phyloP scores from a whole-genome alignment of 2,797 vertebrate species.

The Hemitrygon akajei region DNA sequence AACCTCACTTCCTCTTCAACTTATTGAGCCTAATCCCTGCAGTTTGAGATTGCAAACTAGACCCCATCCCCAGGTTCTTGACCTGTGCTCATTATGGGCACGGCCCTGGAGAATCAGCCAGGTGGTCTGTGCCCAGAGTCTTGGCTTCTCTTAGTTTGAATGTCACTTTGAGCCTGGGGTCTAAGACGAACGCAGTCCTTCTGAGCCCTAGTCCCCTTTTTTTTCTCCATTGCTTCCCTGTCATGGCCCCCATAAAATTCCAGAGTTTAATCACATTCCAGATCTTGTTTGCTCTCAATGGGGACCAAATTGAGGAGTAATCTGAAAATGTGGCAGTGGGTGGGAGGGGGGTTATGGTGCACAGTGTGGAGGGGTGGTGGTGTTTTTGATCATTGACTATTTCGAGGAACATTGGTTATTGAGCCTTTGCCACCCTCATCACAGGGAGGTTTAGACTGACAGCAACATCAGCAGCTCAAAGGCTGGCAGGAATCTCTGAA shows the following conservation, averaged over 20 bases:
- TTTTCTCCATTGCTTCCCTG: neutral
- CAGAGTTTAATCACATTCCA: neutral
- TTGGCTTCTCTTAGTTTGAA: slow-evolving; percentile 1
- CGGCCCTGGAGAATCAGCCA: neutral
- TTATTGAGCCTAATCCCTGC: neutral
- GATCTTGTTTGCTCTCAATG: too few relatives aligned
- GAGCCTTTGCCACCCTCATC: neutral
- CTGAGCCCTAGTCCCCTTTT: neutral
- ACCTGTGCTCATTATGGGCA: neutral
- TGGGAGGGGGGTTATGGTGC: neutral
- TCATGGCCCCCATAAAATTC: neutral
- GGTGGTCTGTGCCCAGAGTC: neutral
- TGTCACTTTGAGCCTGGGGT: neutral
- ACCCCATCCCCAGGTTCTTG: neutral
- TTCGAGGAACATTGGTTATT: neutral
- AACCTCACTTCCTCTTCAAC: neutral
- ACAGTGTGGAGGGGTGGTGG: too few relatives aligned
- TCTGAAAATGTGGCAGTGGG: neutral
- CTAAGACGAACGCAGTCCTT: neutral
- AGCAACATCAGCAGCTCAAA: neutral
- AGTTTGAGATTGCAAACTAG: neutral
- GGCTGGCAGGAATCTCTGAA: neutral
- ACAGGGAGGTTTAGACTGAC: too few relatives aligned
- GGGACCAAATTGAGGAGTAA: neutral
- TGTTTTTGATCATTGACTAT: neutral